Evolutionary conservation across 1,140 invertebrate genomes (phyloP).

Genomic region (Globodera rostochiensis): DNA sequence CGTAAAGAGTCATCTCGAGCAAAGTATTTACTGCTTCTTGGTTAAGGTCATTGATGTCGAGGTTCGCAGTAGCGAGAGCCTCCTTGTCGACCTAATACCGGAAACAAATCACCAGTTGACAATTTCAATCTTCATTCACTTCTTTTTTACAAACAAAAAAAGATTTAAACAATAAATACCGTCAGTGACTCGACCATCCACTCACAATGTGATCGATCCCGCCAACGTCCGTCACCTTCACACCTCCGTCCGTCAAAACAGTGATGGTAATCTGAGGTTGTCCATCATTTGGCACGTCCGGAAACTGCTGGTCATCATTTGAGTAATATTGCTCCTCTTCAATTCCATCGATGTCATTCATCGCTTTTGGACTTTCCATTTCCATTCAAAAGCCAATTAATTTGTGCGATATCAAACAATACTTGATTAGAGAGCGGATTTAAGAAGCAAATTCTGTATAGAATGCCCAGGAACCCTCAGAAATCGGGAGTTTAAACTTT

Average conservation of each 20-base stretch:
- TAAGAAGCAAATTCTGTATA: too few species aligned
- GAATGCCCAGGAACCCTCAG: too few species aligned
- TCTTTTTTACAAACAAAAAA: too few species aligned
- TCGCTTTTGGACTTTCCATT: background rate
- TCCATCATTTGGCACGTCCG: background rate
- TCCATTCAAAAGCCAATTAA: too few species aligned
- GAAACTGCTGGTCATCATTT: background rate
- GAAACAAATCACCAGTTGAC: background rate
- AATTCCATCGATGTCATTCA: background rate
- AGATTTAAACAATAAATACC: too few species aligned
- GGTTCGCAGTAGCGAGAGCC: background rate
- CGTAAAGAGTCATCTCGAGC: background rate
- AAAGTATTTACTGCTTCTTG: background rate
- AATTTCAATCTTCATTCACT: background rate
- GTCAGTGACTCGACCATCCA: too few species aligned
- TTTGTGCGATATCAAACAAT: background rate
- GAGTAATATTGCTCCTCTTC: background rate
- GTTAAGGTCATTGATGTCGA: background rate
- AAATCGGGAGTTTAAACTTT: too few species aligned
- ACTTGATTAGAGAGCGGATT: too few species aligned
- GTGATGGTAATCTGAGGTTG: background rate
- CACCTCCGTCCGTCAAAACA: background rate
- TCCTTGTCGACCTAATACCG: background rate
- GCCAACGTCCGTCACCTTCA: background rate
- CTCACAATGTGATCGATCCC: background rate